Evolutionary conservation across 2,888 invertebrate genomes (phyloP).

Genomic region (Parnassius mnemosyne): DNA sequence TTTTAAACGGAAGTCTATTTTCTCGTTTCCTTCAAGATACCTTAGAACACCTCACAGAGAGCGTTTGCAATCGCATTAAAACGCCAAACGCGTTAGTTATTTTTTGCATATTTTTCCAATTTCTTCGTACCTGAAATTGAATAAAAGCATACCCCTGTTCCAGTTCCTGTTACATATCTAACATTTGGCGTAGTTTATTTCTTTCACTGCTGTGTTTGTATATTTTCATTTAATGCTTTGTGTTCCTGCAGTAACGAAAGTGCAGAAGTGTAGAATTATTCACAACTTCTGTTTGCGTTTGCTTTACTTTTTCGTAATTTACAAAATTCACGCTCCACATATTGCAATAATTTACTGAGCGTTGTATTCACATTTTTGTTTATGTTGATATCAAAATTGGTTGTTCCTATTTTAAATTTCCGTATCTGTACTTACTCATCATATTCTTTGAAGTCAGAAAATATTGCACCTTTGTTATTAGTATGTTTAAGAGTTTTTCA

Average conservation of each 20-base stretch:
- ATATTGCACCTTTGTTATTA: too few species aligned
- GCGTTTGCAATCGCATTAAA: slow-evolving; percentile 2
- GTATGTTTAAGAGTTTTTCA: too few species aligned
- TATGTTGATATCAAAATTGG: slow-evolving; percentile 17
- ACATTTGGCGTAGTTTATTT: slow-evolving; percentile 18
- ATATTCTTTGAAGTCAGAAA: slow-evolving; percentile 11
- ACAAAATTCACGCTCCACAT: slow-evolving; percentile 20
- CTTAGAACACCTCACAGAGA: background rate
- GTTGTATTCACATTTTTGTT: slow-evolving; percentile 14
- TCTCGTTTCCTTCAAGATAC: background rate
- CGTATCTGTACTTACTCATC: slow-evolving; percentile 1
- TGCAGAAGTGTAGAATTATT: slow-evolving; percentile 20
- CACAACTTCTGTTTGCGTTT: slow-evolving; percentile 16
- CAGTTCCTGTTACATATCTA: slow-evolving; percentile 7
- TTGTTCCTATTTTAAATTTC: background rate
- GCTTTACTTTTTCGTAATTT: slow-evolving; percentile 13
- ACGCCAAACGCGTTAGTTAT: background rate
- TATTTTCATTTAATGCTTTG: slow-evolving; percentile 24
- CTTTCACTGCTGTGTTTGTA: slow-evolving; percentile 17
- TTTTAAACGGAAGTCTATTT: too few species aligned
- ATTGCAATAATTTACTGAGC: slow-evolving; percentile 10
- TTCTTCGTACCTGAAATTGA: slow-evolving; percentile 13
- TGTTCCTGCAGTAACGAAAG: slow-evolving; percentile 16
- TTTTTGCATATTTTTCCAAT: slow-evolving; percentile 4
- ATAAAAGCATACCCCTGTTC: slow-evolving; percentile 7